A percentile compares a stretch with the other conserved stretches of the same genome.
phyloP scores from a whole-genome alignment of 2,797 vertebrate species.

The Todus mexicanus region DNA sequence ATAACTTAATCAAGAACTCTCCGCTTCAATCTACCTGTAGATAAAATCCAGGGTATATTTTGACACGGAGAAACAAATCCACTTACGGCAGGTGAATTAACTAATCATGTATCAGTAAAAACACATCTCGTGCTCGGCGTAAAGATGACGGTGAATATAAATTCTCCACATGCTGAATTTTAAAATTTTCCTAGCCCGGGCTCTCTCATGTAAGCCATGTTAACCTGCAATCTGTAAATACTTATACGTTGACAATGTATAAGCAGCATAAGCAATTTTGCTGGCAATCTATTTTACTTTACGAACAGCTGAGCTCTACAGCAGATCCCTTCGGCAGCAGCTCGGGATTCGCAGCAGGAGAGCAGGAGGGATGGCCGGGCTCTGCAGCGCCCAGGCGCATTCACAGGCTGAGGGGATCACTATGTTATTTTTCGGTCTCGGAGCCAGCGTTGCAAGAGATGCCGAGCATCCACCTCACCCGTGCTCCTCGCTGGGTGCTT shows the following conservation, averaged over 20 bases:
- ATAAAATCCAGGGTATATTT: neutral
- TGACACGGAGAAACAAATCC: constrained; percentile 17
- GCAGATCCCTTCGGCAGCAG: neutral
- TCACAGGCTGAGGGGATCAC: neutral
- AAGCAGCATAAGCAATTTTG: constrained; percentile 24
- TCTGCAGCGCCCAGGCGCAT: neutral
- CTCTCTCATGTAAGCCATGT: constrained; percentile 46
- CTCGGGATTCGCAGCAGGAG: neutral
- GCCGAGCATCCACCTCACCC: neutral
- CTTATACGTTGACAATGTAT: neutral
- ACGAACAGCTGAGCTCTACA: neutral
- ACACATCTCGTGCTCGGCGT: neutral
- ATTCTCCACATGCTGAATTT: neutral
- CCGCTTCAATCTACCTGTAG: constrained; percentile 30
- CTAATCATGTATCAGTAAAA: constrained; percentile 32
- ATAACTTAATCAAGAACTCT: constrained; percentile 33
- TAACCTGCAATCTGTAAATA: constrained; percentile 22
- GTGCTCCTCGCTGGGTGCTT: neutral
- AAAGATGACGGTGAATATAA: constrained; percentile 31
- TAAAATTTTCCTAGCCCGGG: neutral
- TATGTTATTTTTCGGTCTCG: neutral
- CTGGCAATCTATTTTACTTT: constrained; percentile 23
- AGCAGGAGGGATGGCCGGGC: neutral
- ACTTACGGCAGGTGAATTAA: constrained; percentile 45
- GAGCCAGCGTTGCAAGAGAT: neutral